Conservation (phyloP, 1,140 invertebrate genomes). For the Andricus grossulariae region DNA sequence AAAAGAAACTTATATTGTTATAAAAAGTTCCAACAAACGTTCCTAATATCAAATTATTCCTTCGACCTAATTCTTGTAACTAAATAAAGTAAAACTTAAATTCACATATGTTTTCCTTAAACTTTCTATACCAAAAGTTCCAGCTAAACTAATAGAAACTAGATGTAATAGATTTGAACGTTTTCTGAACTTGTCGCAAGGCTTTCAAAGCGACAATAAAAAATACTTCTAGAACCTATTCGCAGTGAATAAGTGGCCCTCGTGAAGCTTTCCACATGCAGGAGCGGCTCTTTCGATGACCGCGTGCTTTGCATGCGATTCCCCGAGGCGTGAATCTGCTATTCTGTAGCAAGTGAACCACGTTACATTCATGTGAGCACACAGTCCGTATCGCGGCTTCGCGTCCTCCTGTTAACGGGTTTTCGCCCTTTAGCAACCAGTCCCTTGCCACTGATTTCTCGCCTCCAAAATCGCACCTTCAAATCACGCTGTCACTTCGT, state of each 20-base stretch:
- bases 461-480: background rate
- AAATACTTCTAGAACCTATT: background rate
- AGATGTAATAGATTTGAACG: no score
- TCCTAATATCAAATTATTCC: no score
- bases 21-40: no score
- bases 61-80: no score
- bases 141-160: no score
- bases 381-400: slow-evolving; percentile 31
- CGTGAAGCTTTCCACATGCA: background rate
- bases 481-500: background rate
- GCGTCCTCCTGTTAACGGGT: slow-evolving; percentile 25
- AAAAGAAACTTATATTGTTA: no score
- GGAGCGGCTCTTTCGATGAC: slow-evolving; percentile 23
- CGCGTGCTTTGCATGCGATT: slow-evolving; percentile 42
- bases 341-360: slow-evolving; percentile 38
- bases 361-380: slow-evolving; percentile 14
- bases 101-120: no score
- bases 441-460: slow-evolving; percentile 28
- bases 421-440: slow-evolving; percentile 20
- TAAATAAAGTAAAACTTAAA: no score
- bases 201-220: background rate
- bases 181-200: no score
- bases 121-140: no score
- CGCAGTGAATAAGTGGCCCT: slow-evolving; percentile 12
- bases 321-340: slow-evolving; percentile 40